Percentiles rank a stretch among this genome's conserved stretches.
phyloP scores from a whole-genome alignment of 2,797 vertebrate genomes.

The Vespertilio murinus region DNA sequence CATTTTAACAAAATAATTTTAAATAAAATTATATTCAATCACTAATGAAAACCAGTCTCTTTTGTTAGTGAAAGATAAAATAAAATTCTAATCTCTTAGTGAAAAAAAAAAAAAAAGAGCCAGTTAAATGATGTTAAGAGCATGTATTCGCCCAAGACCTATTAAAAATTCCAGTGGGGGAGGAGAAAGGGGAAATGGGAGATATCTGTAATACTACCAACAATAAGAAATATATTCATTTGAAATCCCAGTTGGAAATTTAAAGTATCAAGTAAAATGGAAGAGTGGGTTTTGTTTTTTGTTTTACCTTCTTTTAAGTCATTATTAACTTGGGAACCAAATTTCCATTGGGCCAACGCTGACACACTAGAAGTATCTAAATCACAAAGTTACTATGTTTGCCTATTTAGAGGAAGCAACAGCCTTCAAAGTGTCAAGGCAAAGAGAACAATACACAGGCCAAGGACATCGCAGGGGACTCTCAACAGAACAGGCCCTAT shows the following conservation, averaged over 20 bases:
- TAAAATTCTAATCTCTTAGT: slow-evolving; percentile 1
- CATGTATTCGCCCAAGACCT: slow-evolving; percentile 24
- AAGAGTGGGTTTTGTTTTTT: slow-evolving; percentile 34
- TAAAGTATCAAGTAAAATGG: slow-evolving; percentile 35
- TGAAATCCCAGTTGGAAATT: slow-evolving; percentile 7
- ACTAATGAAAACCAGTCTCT: slow-evolving; percentile 30
- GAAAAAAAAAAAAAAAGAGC: background rate
- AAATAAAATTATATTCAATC: slow-evolving; percentile 41
- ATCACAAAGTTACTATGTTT: background rate
- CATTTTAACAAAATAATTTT: slow-evolving; percentile 20
- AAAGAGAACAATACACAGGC: background rate
- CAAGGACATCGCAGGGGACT: background rate
- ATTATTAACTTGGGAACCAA: slow-evolving; percentile 20
- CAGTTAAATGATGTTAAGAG: slow-evolving; percentile 19
- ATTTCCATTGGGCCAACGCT: slow-evolving; percentile 23
- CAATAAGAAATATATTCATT: no score
- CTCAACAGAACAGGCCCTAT: background rate
- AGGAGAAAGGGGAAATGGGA: no score
- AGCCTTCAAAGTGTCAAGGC: background rate
- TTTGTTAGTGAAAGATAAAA: slow-evolving; percentile 48
- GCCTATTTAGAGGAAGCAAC: background rate
- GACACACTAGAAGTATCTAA: background rate
- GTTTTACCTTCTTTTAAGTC: slow-evolving; percentile 45
- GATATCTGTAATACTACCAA: no score
- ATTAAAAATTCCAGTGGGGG: background rate